Evolutionary conservation across 2,888 invertebrate genomes (phyloP).

Genomic region (Noctua janthe): DNA sequence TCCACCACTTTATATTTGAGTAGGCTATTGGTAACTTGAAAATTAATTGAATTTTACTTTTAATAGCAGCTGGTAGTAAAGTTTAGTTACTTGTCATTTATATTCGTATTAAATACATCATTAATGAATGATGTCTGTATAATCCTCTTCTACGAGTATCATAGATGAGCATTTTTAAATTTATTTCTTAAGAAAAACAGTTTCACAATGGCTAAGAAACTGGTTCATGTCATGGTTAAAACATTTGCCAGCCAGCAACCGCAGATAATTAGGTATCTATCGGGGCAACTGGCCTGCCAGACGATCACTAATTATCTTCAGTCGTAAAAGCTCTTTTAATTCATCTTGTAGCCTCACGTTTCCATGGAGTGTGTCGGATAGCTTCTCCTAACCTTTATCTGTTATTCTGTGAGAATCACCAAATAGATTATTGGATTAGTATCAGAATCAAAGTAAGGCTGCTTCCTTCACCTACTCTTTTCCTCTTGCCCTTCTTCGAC

Average conservation of each 20-base stretch:
- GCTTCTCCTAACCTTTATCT: background rate
- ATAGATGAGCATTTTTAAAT: background rate
- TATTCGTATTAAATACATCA: too few relatives aligned
- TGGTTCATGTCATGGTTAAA: background rate
- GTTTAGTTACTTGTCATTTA: background rate
- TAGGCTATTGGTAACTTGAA: background rate
- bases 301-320: background rate
- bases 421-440: background rate
- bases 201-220: background rate
- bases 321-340: background rate
- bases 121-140: background rate
- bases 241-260: background rate
- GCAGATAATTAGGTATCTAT: background rate
- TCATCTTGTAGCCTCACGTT: background rate
- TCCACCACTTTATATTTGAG: background rate
- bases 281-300: too few relatives aligned
- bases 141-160: background rate
- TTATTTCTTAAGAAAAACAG: background rate
- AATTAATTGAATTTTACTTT: background rate
- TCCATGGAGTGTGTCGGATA: background rate
- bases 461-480: background rate
- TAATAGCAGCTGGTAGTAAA: background rate
- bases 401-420: constrained; percentile 3
- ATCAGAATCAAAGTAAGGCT: background rate
- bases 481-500: background rate